These are phyloP conservation scores for Oceanodroma tethys DNA, from an alignment of 2,113 vertebrate genomes.

Conservation along the genomic window DNA sequence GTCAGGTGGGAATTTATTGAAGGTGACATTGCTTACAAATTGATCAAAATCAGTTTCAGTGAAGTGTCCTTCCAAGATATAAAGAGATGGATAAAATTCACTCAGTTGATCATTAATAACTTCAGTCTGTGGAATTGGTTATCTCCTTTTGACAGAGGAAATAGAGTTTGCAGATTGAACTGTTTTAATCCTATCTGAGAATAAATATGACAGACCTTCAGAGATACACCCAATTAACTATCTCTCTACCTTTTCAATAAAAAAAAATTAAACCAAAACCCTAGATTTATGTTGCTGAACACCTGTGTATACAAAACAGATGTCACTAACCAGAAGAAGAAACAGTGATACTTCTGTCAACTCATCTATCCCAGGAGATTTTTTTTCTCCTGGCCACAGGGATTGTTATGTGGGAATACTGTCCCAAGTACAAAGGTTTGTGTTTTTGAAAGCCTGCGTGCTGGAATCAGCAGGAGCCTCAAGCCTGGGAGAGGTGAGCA, in stretches of 20 bases:
- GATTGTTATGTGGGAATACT: not conserved
- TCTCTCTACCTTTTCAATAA: not conserved
- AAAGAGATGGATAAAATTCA: conserved; percentile 62
- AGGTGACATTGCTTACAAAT: conserved; percentile 58
- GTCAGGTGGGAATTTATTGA: conserved; percentile 50
- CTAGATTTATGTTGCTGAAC: not conserved
- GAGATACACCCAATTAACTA: conserved; percentile 38
- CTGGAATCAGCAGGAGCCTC: not conserved
- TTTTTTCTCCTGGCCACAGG: not conserved
- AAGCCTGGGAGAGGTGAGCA: not conserved
- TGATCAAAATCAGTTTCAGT: conserved; percentile 56
- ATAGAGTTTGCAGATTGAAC: conserved; percentile 43
- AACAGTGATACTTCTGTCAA: not conserved
- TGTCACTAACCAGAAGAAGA: not conserved
- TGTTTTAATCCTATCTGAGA: conserved; percentile 32
- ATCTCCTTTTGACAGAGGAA: conserved; percentile 55
- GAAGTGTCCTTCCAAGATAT: conserved; percentile 34
- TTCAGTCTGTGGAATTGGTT: conserved; percentile 32
- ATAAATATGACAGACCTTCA: conserved; percentile 41
- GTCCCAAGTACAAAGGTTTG: not conserved
- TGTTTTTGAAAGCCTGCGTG: not conserved
- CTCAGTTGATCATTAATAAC: conserved; percentile 61
- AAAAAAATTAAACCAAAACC: not conserved
- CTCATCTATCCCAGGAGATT: not conserved
- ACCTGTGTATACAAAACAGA: not conserved